A percentile compares a stretch with the other conserved stretches of the same genome.
These are phyloP conservation scores for Ciconia nigra DNA, from an alignment of 2,797 vertebrate genomes.

Conservation along the genomic window DNA sequence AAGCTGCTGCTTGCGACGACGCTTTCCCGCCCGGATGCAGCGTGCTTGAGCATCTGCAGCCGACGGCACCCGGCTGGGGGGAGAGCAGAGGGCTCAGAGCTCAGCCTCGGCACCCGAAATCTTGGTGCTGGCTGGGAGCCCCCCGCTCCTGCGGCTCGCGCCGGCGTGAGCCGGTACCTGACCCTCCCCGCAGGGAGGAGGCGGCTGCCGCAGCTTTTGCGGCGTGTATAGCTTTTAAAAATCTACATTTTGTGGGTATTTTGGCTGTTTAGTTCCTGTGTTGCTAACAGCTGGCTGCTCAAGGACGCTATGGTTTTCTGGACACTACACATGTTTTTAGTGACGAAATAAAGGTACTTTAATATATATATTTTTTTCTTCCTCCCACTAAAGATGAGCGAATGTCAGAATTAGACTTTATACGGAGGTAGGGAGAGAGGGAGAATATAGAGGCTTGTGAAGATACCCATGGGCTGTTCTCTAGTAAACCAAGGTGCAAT, in stretches of 20 bases:
- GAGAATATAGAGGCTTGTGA: not conserved
- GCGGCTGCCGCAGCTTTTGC: not conserved
- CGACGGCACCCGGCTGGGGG: rapidly evolving
- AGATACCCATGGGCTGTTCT: not conserved
- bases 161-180: rapidly evolving
- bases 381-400: not conserved
- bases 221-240: rapidly evolving
- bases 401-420: not conserved
- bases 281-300: not conserved
- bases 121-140: too few species aligned
- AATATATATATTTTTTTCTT: not conserved
- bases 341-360: not conserved
- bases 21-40: not conserved
- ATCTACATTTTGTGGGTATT: not conserved
- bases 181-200: not conserved
- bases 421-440: not conserved
- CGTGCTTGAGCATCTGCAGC: not conserved
- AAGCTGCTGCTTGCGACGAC: not conserved
- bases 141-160: not conserved
- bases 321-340: not conserved
- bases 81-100: not conserved
- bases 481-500: not conserved
- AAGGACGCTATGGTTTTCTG: not conserved
- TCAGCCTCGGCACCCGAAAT: not conserved
- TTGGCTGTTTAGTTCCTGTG: not conserved